Percentiles rank a stretch among this genome's conserved stretches.
These are phyloP conservation scores for Sphenodon punctatus DNA, from an alignment of 2,797 vertebrate species.

Conservation along the genomic window DNA sequence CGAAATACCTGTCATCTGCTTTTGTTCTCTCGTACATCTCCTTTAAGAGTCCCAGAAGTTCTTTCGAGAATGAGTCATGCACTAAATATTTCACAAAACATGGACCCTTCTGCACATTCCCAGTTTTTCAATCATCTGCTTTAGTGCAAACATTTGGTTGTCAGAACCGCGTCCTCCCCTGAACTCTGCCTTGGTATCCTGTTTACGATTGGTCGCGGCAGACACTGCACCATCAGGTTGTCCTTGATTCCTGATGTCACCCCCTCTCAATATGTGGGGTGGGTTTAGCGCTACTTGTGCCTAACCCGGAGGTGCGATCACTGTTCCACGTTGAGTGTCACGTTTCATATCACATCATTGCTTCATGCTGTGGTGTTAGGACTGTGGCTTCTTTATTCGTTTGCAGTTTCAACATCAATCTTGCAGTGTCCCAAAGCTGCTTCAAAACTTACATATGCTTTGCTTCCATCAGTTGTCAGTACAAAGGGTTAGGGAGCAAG, in stretches of 20 bases:
- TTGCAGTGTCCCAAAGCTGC: conserved; percentile 30
- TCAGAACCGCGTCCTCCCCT: conserved; percentile 41
- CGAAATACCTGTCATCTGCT: conserved; percentile 56
- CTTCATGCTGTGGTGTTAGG: not conserved
- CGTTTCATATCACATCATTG: conserved; percentile 43
- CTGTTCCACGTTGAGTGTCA: not conserved
- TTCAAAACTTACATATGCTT: conserved; percentile 25
- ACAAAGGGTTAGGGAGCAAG: conserved; percentile 4
- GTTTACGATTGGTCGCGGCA: conserved; percentile 52
- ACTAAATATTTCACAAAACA: conserved; percentile 69
- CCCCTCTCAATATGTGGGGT: not conserved
- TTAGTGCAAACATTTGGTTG: conserved; percentile 54
- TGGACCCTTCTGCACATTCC: conserved; percentile 42
- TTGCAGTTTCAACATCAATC: conserved; percentile 22
- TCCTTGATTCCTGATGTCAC: conserved; percentile 10
- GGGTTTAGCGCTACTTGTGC: not conserved
- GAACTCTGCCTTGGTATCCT: conserved; percentile 50
- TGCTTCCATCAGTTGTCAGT: conserved; percentile 29
- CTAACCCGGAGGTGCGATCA: conserved; percentile 6
- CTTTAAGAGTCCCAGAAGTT: conserved; percentile 62
- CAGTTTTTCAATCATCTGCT: conserved; percentile 69
- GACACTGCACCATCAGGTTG: conserved; percentile 34
- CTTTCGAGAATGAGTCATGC: conserved; percentile 62
- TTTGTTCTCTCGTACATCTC: conserved; percentile 59
- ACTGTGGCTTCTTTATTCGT: conserved; percentile 10